Base-by-base conservation (phyloP, 2,797 vertebrate species). In the Ibycter americanus region DNA sequence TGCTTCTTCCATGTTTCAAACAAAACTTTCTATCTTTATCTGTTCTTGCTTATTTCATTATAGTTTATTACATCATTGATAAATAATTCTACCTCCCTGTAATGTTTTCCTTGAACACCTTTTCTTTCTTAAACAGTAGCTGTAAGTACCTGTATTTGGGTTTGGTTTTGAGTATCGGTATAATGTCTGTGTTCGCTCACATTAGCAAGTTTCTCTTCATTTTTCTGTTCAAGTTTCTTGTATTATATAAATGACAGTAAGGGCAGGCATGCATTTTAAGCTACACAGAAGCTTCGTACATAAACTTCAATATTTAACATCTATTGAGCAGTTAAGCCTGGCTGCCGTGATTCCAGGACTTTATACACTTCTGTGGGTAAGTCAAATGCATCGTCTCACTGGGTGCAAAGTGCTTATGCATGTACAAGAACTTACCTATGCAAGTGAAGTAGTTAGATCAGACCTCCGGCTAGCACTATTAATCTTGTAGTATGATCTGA, bases 321-420 rank as follows among this genome's bases (percentile, higher is more conserved):
- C 40, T 65, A 4, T 15, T 52, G 56, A 80, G 25, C 9, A 61
- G 56, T 34, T 34, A 46, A 49, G 27, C 11, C 59, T 51, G 46
- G 47, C 3, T 58, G 34, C 32, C 3, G 1, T 13, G 38, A 63
- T 34, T 73, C 42, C 44, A 70, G 68, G 47, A 32, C 42, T 38
- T 49, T 1, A 22, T 11, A 5, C 3, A 2, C 21, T 42, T 0
- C 0, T 18, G 17, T 36, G 40, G 7, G 1, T 13, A 38, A 77
- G 54, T 19, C 23, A 67, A 56, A 40, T 10, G 22, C 38, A 12
- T 36, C 3, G 20, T 26, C 31, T 38, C 42, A 11, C 19, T 11
- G 51, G 72, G 29, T 4, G 36, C 27, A 17, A 46, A 31, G 29
- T 15, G 46, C 9, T 44, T n/a, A 6, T 6, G 9, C 8, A 2